Percentiles rank a stretch among this genome's conserved stretches.
These are phyloP conservation scores for Cochlearius cochlearius DNA, from an alignment of 2,113 vertebrate genomes.

Conservation along the genomic window DNA sequence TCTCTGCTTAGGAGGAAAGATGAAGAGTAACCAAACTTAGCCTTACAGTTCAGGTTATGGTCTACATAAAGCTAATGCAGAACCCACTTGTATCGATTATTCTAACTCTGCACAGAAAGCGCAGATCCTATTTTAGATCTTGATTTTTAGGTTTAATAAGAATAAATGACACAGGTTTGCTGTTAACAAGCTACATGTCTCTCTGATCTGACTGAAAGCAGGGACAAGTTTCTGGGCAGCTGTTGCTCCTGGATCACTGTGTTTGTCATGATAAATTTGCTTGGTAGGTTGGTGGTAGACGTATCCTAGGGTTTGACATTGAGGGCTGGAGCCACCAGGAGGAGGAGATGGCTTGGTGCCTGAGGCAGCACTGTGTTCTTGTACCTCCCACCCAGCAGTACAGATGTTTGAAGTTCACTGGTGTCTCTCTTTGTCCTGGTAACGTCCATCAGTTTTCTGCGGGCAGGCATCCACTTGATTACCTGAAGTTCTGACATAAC, in stretches of 20 bases:
- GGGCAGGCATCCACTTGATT: not conserved
- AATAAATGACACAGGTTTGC: not conserved
- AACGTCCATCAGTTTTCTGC: not conserved
- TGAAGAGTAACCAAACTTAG: not conserved
- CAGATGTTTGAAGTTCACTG: not conserved
- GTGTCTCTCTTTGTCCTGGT: not conserved
- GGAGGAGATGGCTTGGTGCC: not conserved
- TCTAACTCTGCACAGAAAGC: not conserved
- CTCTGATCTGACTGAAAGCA: not conserved
- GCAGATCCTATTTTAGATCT: not conserved
- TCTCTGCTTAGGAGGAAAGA: not conserved
- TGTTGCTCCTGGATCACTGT: not conserved
- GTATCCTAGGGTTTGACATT: not conserved
- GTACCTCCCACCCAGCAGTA: not conserved
- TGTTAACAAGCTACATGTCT: not conserved
- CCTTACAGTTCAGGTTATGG: not conserved
- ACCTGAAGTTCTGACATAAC: not conserved
- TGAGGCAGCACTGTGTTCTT: not conserved
- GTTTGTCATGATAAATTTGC: not conserved
- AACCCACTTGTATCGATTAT: not conserved
- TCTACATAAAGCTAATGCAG: not conserved
- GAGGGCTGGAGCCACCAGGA: not conserved
- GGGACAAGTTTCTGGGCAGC: not conserved
- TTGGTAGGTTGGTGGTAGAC: not conserved
- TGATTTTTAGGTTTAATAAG: not conserved